phyloP scores from a whole-genome alignment of 2,888 invertebrate genomes.

The Panopea generosa region DNA sequence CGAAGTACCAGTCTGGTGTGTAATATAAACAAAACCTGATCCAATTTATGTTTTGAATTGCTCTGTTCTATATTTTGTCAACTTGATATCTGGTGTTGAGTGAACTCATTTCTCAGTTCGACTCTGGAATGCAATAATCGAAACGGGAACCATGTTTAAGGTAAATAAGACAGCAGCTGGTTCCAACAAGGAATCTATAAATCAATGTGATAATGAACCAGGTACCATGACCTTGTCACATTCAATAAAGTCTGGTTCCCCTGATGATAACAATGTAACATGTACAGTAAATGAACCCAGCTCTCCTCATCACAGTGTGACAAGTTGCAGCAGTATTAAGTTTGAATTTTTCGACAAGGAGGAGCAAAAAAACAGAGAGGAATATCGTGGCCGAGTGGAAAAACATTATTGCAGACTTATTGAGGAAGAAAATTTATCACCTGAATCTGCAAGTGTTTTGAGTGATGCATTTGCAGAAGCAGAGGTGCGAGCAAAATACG shows the following conservation, averaged over 20 bases:
- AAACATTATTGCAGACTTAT: constrained; percentile 68
- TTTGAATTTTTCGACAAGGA: constrained; percentile 73
- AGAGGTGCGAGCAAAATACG: constrained; percentile 61
- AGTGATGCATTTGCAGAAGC: constrained; percentile 64
- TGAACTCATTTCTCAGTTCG: too few species aligned
- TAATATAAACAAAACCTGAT: too few species aligned
- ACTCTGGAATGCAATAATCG: too few species aligned
- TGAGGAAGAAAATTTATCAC: constrained; percentile 64
- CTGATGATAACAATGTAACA: constrained; percentile 27
- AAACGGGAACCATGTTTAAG: constrained; percentile 1
- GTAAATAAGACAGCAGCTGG: neutral
- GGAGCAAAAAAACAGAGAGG: constrained; percentile 66
- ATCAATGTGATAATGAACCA: constrained; percentile 31
- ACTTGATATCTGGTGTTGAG: too few species aligned
- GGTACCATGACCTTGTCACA: constrained; percentile 35
- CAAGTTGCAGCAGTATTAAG: constrained; percentile 33
- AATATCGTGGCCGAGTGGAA: constrained; percentile 67
- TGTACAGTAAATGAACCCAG: constrained; percentile 1
- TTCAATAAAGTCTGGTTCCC: constrained; percentile 42
- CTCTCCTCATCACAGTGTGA: constrained; percentile 24
- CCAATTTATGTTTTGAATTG: too few species aligned
- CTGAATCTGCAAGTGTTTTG: constrained; percentile 65
- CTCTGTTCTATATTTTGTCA: too few species aligned
- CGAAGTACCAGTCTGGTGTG: too few species aligned
- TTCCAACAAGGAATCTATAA: constrained; percentile 4